Percentiles rank a stretch among this genome's conserved stretches.
phyloP scores from a whole-genome alignment of 2,797 vertebrate species.

The Smutsia gigantea region DNA sequence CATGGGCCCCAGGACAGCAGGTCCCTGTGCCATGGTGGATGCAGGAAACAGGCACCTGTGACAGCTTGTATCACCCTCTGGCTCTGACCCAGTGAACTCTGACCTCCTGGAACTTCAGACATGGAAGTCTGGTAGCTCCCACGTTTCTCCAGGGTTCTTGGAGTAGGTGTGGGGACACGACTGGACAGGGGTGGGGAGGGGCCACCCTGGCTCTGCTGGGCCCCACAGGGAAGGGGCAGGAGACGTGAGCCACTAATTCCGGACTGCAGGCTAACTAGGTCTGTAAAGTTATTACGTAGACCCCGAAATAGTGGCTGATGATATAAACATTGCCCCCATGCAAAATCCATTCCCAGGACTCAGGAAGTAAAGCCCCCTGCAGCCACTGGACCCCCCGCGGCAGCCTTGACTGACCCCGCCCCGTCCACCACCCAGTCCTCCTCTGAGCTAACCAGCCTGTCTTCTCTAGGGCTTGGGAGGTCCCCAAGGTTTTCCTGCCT shows the following conservation, averaged over 20 bases:
- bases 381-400: not conserved
- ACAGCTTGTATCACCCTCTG: not conserved
- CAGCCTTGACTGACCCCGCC: not conserved
- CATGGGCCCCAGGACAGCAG: not conserved
- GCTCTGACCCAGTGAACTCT: not conserved
- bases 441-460: not conserved
- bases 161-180: not conserved
- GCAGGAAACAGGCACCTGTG: not conserved
- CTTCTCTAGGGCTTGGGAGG: not conserved
- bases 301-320: not conserved
- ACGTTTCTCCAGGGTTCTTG: not conserved
- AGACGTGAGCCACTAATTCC: not conserved
- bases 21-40: not conserved
- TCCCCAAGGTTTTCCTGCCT: not conserved
- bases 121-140: not conserved
- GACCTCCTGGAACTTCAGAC: not conserved
- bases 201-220: not conserved
- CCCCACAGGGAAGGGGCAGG: not conserved
- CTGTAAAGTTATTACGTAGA: not conserved
- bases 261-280: not conserved
- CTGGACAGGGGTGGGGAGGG: too few species aligned
- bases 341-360: not conserved
- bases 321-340: not conserved
- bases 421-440: too few species aligned
- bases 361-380: not conserved